Percentiles rank a stretch among this genome's conserved stretches.
These are phyloP conservation scores for Noctua pronuba DNA, from an alignment of 2,888 invertebrate species.

Conservation along the genomic window DNA sequence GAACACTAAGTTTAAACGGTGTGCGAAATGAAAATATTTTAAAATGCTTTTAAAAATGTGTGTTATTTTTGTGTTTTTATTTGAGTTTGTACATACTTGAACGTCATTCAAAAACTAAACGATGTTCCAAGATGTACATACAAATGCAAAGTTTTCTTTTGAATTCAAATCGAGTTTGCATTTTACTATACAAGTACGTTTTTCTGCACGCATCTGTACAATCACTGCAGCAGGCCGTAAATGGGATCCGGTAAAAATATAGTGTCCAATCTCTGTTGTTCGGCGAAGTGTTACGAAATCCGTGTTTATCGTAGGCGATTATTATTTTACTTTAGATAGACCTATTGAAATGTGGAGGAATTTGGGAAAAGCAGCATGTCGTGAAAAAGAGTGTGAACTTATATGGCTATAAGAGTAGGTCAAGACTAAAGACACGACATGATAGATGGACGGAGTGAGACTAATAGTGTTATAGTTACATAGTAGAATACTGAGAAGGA, in stretches of 20 bases:
- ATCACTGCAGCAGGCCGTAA: constrained; percentile 10
- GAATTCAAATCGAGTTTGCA: background rate
- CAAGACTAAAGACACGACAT: background rate
- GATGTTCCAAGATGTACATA: background rate
- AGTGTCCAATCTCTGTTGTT: constrained; percentile 42
- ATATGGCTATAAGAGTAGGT: background rate
- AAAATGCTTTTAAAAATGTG: background rate
- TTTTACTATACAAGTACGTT: background rate
- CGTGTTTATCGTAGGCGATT: constrained; percentile 19
- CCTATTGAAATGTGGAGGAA: background rate
- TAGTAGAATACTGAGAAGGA: background rate
- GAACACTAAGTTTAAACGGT: background rate
- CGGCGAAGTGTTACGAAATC: constrained; percentile 32
- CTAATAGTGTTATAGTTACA: background rate
- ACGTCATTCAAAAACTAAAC: background rate
- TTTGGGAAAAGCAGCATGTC: background rate
- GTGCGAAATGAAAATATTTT: background rate
- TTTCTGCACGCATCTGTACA: constrained; percentile 39
- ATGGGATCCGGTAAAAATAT: constrained; percentile 46
- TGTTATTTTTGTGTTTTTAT: background rate
- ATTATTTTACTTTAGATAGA: constrained; percentile 16
- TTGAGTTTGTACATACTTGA: background rate
- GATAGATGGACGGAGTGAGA: background rate
- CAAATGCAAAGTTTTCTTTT: background rate
- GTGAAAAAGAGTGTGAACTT: background rate